Evolutionary conservation across 2,113 vertebrate species (phyloP).

Genomic region (Calypte anna): DNA sequence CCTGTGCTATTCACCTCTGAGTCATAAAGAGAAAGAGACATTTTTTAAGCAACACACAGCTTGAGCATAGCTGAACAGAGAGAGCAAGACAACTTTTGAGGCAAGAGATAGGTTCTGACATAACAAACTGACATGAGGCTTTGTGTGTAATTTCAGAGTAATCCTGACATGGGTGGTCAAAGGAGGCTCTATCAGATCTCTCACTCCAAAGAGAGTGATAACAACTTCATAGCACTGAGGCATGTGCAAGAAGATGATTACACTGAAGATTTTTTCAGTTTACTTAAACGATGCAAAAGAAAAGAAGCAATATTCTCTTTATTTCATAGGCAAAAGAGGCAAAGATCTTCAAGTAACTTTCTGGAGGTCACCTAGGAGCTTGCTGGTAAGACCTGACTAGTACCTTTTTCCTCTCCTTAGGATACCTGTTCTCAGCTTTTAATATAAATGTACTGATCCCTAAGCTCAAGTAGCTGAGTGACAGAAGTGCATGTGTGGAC

Average conservation of each 20-base stretch:
- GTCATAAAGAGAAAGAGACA: slow-evolving; percentile 40
- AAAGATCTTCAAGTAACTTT: not conserved
- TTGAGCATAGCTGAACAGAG: not conserved
- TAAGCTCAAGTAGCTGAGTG: not conserved
- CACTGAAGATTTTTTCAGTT: not conserved
- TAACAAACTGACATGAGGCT: not conserved
- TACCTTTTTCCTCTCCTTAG: not conserved
- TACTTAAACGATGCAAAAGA: fast-evolving
- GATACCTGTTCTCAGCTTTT: not conserved
- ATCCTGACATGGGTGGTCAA: not conserved
- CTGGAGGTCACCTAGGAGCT: not conserved
- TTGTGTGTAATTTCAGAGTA: not conserved
- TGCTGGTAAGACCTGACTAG: not conserved
- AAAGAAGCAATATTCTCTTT: not conserved
- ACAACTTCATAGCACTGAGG: not conserved
- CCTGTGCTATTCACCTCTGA: slow-evolving; percentile 32
- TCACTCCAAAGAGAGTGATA: not conserved
- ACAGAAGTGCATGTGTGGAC: not conserved
- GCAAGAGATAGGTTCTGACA: slow-evolving; percentile 9
- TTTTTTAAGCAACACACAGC: not conserved
- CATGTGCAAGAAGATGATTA: not conserved
- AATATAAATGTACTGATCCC: not conserved
- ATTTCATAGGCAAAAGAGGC: not conserved
- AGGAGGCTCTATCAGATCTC: not conserved
- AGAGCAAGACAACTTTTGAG: not conserved